Evolutionary conservation across 2,797 vertebrate genomes (phyloP), one percentile per base, ranked within the genome.

Genomic region (Calcarius lapponicus): DNA sequence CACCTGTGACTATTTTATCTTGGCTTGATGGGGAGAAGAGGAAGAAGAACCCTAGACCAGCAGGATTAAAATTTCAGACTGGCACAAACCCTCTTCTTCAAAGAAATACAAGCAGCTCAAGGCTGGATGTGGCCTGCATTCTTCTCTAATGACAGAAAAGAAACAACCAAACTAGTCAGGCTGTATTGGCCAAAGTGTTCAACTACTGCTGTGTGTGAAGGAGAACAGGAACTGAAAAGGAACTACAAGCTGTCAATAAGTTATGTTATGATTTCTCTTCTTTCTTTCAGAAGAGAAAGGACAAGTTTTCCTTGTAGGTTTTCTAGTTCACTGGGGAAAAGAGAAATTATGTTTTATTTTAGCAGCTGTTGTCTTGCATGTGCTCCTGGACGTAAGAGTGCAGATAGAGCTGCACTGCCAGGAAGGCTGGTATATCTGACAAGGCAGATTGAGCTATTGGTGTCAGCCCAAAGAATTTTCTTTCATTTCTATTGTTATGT

Each of bases 331-430:
- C 17, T 32, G 29, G 6, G n/a, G 45, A 45, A 92, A 88, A 57
- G 13, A 9, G 22, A 92, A 88, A 73, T 10, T 5, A 22, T 28
- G 3, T 48, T 88, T 83, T 58, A 32, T 57, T 90, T 31, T 34
- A 88, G 53, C 34, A 95, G 42, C 13, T 88, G 67, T 78, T 82
- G 17, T 32, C 69, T 85, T 67, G 50, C 2, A 0, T n/a, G 10
- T 61, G 32, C 34, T 81, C 20, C 70, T 81, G 78, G 38, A 71
- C 26, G 29, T 53, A 64, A 73, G 20, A 69, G 40, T 40, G 58
- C 6, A 28, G 38, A 17, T 6, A 50, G 18, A 45, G 5, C 19
- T 16, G 29, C 0, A 0, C 48, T 53, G 17, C 4, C 4, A 21
- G 38, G 14, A 38, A 56, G 21, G 14, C 45, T 78, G 28, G 15